Evolutionary conservation across 2,797 vertebrate species (phyloP).

Genomic region (Eutrigla gurnardus): DNA sequence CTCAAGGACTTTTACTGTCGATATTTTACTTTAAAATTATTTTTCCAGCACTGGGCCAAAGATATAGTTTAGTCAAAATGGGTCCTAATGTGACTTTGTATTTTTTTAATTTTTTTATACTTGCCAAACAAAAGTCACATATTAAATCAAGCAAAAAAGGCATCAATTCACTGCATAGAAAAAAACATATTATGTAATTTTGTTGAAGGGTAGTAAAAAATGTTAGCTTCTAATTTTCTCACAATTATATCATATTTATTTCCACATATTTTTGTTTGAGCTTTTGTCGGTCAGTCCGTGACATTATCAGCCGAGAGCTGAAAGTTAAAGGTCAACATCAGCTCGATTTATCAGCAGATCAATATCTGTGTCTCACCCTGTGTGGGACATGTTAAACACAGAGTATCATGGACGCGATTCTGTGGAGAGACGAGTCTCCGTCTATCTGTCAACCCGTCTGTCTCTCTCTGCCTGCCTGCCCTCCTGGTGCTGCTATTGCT

Average conservation of each 20-base stretch:
- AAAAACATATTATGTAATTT: neutral
- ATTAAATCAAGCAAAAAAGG: neutral
- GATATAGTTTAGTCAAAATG: neutral
- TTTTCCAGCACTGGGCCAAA: neutral
- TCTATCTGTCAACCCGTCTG: slow-evolving; percentile 64
- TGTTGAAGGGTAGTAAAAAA: neutral
- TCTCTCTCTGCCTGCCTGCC: slow-evolving; percentile 45
- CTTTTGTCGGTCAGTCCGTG: neutral
- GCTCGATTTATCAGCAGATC: slow-evolving; percentile 31
- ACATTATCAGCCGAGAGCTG: slow-evolving; percentile 18
- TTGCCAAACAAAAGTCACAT: neutral
- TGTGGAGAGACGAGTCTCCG: slow-evolving; percentile 25
- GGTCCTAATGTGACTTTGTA: neutral
- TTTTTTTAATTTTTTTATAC: neutral
- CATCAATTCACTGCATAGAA: slow-evolving; percentile 3
- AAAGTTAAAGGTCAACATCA: slow-evolving; percentile 31
- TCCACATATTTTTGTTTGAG: neutral
- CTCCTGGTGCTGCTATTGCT: slow-evolving; percentile 47
- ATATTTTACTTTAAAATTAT: neutral
- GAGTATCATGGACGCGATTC: slow-evolving; percentile 24
- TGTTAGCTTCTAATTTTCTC: neutral
- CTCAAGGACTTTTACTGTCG: neutral
- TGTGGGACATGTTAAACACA: slow-evolving; percentile 20
- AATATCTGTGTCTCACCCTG: slow-evolving; percentile 21
- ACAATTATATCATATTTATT: neutral